Evolutionary conservation across 2,888 invertebrate genomes (phyloP), one percentile per base, ranked within the genome.

Genomic region (Drosophila basisetae): DNA sequence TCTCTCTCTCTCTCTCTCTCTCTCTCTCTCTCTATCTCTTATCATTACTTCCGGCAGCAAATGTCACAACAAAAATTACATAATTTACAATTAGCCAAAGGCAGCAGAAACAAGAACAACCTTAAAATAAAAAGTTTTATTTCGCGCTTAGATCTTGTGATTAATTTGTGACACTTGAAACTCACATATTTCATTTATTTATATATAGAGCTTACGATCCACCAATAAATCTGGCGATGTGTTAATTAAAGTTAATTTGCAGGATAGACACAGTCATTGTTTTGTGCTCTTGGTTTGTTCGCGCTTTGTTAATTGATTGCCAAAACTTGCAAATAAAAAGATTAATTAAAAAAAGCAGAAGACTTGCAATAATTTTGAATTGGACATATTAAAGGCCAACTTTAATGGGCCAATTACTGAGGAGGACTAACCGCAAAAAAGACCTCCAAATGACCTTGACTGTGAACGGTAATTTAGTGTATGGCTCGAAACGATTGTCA

Each of bases 401-500:
- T 28, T 39, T 33, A 62, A 50, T 35, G 33, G 28, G 37, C 7
- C 1, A 61, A 35, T 65, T 30, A 35, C 58, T 39, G 37, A 33
- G n/a, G 37, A 22, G 25, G 37, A 47, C 11, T 43, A 18, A 25
- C 31, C 37, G 11, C 9, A 39, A 11, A 18, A 6, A 47, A 62
- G 11, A 53, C 59, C 61, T 59, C 13, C 28, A 54, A 65, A 28
- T 60, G 76, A 88, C 85, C 85, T 83, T 85, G 89, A 85, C 85
- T 85, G 59, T 87, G 84, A 83, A 76, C 71, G 39, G 6, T 28
- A 37, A 65, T 69, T 41, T 56, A 49, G 55, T 55, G 47, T 25
- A 28, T 47, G 54, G 37, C 49, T 62, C 56, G 43, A 59, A 47
- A 35, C 56, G 53, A 64, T 70, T 73, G 79, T 73, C 50, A 66